Percentiles rank a stretch among this genome's conserved stretches.
Evolutionary conservation across 2,113 vertebrate genomes (phyloP).

Genomic region (Ammodytes marinus): DNA sequence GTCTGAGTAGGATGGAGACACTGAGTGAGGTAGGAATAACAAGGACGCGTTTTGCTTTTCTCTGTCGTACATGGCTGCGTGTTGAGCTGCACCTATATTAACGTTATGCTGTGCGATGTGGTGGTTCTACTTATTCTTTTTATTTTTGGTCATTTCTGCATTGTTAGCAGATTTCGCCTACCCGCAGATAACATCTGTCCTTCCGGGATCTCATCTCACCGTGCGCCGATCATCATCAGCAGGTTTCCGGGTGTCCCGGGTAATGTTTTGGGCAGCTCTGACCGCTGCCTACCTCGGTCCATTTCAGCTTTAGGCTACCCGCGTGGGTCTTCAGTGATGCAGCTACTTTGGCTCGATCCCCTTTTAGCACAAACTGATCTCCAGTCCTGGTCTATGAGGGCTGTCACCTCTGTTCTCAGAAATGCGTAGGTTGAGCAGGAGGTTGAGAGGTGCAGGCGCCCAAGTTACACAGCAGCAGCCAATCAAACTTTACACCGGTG

Average conservation of each 20-base stretch:
- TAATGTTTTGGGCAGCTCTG: slow-evolving; percentile 12
- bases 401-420: slow-evolving; percentile 52
- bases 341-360: slow-evolving; percentile 48
- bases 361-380: slow-evolving; percentile 28
- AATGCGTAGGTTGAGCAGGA: slow-evolving; percentile 57
- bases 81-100: neutral
- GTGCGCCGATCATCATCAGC: slow-evolving; percentile 27
- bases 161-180: slow-evolving; percentile 2
- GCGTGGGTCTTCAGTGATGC: slow-evolving; percentile 46
- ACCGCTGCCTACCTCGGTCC: slow-evolving; percentile 20
- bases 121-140: slow-evolving; percentile 23
- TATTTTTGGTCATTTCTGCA: slow-evolving; percentile 24
- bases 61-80: neutral
- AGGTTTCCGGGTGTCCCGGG: slow-evolving; percentile 16
- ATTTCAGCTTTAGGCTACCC: neutral
- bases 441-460: slow-evolving; percentile 35
- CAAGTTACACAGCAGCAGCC: slow-evolving; percentile 33
- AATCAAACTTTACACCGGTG: slow-evolving; percentile 61
- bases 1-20: slow-evolving; percentile 76
- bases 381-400: slow-evolving; percentile 27
- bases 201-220: neutral
- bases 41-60: slow-evolving; percentile 4
- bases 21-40: slow-evolving; percentile 71
- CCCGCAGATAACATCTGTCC: slow-evolving; percentile 15
- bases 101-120: neutral